These are phyloP conservation scores for Astyanax mexicanus DNA, from an alignment of 2,797 vertebrate genomes.

Conservation along the genomic window DNA sequence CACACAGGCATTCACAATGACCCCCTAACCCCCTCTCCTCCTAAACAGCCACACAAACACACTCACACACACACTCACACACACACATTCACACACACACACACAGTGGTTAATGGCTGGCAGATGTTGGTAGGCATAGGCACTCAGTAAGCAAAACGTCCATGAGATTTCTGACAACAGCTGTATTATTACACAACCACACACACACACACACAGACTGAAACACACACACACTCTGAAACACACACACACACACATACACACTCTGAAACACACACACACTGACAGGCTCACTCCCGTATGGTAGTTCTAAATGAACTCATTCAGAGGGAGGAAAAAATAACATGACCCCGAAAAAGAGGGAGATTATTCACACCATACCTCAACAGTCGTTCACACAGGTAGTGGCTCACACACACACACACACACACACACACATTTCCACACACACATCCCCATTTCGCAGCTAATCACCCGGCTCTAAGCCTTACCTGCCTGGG, in stretches of 20 bases:
- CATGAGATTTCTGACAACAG: slow-evolving; percentile 67
- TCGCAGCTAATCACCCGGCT: neutral
- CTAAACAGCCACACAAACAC: neutral
- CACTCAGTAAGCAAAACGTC: slow-evolving; percentile 49
- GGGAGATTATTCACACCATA: slow-evolving; percentile 52
- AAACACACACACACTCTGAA: slow-evolving; percentile 16
- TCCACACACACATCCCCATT: neutral
- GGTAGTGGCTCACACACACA: slow-evolving; percentile 39
- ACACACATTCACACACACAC: slow-evolving; percentile 31
- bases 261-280: slow-evolving; percentile 41
- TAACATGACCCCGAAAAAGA: slow-evolving; percentile 41
- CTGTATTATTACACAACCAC: slow-evolving; percentile 51
- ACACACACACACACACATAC: slow-evolving; percentile 33
- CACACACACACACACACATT: neutral
- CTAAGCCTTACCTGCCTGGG: slow-evolving; percentile 2
- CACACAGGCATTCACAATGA: neutral
- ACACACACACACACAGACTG: slow-evolving; percentile 19
- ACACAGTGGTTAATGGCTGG: slow-evolving; percentile 70
- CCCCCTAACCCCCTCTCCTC: too few species aligned
- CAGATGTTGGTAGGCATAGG: slow-evolving; percentile 75
- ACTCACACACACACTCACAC: slow-evolving; percentile 8
- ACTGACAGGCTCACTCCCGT: slow-evolving; percentile 33
- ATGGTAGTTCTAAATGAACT: slow-evolving; percentile 54
- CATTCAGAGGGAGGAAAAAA: slow-evolving; percentile 46
- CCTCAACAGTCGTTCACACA: slow-evolving; percentile 51